Evolutionary conservation across 1,140 invertebrate genomes (phyloP), one percentile per base, ranked within the genome.

Genomic region (Leptinotarsa lineolata): DNA sequence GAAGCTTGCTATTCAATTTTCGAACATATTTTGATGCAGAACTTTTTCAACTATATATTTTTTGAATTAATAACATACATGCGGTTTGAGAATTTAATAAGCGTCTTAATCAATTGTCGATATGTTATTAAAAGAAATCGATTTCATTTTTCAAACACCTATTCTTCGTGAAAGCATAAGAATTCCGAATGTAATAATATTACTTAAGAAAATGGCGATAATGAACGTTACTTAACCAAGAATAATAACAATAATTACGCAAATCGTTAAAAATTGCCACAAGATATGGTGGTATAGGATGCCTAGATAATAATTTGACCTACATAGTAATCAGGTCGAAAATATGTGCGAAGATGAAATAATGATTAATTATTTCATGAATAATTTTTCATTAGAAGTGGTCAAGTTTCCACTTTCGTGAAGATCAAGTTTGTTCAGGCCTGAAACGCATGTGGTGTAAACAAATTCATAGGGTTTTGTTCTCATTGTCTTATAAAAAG

Each of bases 171-270:
- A 68, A 68, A 68, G 67, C 46, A 46, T 68, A 45, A 22, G n/a
- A 54, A 54, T 68, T 44, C n/a, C 20, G 2, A 68, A 54, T 68
- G 67, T 30, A 68, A 68, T 45, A 54, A 22, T 59, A 44, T 71
- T 59, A 59, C 54, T 59, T 24, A 59, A 59, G 24, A 71, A 71
- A 71, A 58, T 60, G 15, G 21, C 68, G 39, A 63, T 71, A 71
- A 61, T 45, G 16, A 61, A 63, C 21, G 48, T 71, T 71, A 71
- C 54, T 70, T 71, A 58, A 71, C 45, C 20, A 46, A 71, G 39
- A 71, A 70, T 70, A 59, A 70, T 45, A 71, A 71, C 44, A 63
- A 61, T 46, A 71, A 71, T 71, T 71, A 71, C 60, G 69, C 69
- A 71, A 71, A 71, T 18, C 21, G 60, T 63, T 63, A 71, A 59